Evolutionary conservation across 2,113 vertebrate genomes (phyloP).

Genomic region (Mustela lutreola): DNA sequence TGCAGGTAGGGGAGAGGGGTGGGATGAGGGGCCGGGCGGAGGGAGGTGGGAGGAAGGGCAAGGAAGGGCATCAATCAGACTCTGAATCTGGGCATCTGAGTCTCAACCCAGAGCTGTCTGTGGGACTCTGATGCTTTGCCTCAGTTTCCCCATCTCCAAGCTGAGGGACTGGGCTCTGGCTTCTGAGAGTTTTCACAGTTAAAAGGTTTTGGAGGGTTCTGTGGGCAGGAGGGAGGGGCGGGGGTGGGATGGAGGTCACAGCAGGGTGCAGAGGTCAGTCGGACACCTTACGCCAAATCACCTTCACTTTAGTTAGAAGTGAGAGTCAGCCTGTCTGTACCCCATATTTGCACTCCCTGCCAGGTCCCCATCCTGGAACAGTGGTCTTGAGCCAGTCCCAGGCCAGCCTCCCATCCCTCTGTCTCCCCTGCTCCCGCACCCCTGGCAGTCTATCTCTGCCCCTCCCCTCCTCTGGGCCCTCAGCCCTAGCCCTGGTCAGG

Average conservation of each 20-base stretch:
- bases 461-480: neutral
- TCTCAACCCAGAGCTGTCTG: neutral
- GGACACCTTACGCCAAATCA: too few species aligned
- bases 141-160: conserved; percentile 20
- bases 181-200: neutral
- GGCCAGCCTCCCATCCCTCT: neutral
- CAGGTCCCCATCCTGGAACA: rapidly evolving
- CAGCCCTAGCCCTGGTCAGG: neutral
- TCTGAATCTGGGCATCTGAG: neutral
- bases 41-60: rapidly evolving
- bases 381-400: neutral
- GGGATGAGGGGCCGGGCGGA: neutral
- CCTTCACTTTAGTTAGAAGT: neutral
- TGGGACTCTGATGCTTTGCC: neutral
- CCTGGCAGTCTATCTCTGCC: neutral
- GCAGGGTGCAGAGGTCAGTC: neutral
- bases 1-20: neutral
- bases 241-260: neutral
- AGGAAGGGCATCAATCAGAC: too few species aligned
- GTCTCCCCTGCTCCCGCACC: rapidly evolving
- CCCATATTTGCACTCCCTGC: neutral
- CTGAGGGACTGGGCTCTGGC: neutral
- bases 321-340: neutral
- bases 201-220: neutral
- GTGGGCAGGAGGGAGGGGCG: neutral